Base-by-base conservation (phyloP, 1,140 invertebrate genomes). In the Lepidostoma basale region DNA sequence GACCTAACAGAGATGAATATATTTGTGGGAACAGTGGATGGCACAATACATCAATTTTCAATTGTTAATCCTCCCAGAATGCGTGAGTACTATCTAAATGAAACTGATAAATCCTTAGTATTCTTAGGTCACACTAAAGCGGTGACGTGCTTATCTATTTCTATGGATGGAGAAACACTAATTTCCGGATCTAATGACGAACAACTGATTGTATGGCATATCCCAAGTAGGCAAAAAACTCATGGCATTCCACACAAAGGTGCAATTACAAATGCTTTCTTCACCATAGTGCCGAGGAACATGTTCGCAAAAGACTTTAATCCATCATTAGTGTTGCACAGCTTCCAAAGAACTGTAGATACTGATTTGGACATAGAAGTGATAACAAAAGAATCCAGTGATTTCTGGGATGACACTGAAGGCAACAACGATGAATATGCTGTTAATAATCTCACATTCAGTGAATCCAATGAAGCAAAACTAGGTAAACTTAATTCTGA, bases 131-230 rank as follows among this genome's bases (percentile, higher is more conserved):
- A 94, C 75, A 85, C 84, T 20, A 88, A 87, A 75, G 78, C 83
- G 26, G 84, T 97, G 1, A 89, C 84, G 0, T 86, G 87, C 75
- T 76, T 97, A 44, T 88, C 89, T 16, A 78, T 91, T 10, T 92
- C 92, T 14, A 69, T 87, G 10, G 88, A 91, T 79, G 88, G 88
- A 5, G 81, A 79, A 5, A 83, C 85, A 9, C 77, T 97, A 9
- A 77, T 92, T 4, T 93, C 93, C 0, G 93, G 90, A 0, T 89
- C 89, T 0, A 82, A 86, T 65, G 92, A 94, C 82, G 84, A 85
- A 22, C 85, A 82, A 63, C 88, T 95, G 1, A 87, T 89, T 70
- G 74, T 95, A 20, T 96, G 94, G 93, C 88, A 96, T 72, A 87
- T 94, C 30, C 75, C 75, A 26, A 94, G 90, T 76, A 79, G 85